Evolutionary conservation across 2,797 vertebrate genomes (phyloP).

Genomic region (Sorex maritimensis): DNA sequence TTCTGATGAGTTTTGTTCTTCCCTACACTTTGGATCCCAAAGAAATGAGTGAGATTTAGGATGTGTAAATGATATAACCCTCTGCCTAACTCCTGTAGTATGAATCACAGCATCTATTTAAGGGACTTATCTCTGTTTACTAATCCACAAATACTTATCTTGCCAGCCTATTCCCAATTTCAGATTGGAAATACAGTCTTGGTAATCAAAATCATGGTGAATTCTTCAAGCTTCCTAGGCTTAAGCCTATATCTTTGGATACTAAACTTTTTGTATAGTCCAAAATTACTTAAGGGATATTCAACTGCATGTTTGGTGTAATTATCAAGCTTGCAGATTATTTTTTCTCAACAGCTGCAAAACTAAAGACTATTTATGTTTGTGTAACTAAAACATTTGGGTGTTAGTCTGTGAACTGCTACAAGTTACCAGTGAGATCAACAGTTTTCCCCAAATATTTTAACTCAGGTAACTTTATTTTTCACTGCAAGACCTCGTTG

Average conservation of each 20-base stretch:
- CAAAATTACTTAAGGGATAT: not conserved
- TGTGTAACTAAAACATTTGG: not conserved
- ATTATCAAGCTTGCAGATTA: not conserved
- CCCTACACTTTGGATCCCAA: not conserved
- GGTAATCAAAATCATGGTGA: not conserved
- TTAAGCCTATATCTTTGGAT: not conserved
- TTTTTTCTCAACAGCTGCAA: not conserved
- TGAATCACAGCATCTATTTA: no score
- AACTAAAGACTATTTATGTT: not conserved
- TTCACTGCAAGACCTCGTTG: not conserved
- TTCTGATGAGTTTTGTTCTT: not conserved
- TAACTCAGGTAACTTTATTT: not conserved
- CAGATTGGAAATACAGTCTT: not conserved
- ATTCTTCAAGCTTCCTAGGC: not conserved
- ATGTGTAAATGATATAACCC: not conserved
- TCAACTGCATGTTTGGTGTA: not conserved
- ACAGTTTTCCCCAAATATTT: not conserved
- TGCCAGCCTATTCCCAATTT: not conserved
- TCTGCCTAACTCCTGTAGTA: no score
- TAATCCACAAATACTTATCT: no score
- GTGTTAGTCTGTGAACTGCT: not conserved
- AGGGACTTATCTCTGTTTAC: no score
- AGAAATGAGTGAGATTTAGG: no score
- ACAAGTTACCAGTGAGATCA: not conserved
- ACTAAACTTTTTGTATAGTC: not conserved